Conservation (phyloP, 2,888 invertebrate genomes). For the Nymphalis polychloros region DNA sequence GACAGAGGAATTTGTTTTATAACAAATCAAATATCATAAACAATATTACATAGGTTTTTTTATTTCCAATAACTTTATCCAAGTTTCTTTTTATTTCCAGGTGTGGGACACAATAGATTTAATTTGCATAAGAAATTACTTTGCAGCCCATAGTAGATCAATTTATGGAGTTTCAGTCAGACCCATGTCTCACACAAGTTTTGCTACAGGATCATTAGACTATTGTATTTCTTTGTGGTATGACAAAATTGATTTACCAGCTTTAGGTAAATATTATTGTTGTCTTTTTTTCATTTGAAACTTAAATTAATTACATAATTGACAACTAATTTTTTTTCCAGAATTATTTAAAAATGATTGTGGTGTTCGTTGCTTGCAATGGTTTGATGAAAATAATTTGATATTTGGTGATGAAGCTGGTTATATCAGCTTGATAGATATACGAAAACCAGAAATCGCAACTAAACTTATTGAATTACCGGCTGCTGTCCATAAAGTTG, state of each 20-base stretch:
- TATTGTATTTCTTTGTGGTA: slow-evolving; percentile 81
- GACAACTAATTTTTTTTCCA: slow-evolving; percentile 44
- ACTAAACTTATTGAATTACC: slow-evolving; percentile 60
- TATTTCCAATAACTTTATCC: not conserved
- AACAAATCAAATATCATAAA: not conserved
- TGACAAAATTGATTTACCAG: slow-evolving; percentile 60
- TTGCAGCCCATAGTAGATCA: slow-evolving; percentile 71
- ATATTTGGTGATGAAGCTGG: slow-evolving; percentile 76
- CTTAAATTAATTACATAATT: not conserved
- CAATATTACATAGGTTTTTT: not conserved
- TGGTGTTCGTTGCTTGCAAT: slow-evolving; percentile 67
- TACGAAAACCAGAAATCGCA: slow-evolving; percentile 53
- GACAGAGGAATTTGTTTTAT: too few species aligned
- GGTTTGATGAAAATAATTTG: slow-evolving; percentile 67
- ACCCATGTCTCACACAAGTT: slow-evolving; percentile 67
- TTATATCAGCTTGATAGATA: slow-evolving; percentile 57
- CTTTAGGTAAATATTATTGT: slow-evolving; percentile 54
- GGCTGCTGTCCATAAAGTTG: slow-evolving; percentile 65
- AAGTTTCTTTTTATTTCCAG: slow-evolving; percentile 46
- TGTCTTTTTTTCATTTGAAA: not conserved
- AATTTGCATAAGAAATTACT: slow-evolving; percentile 70
- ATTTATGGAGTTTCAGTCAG: slow-evolving; percentile 75
- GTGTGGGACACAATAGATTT: slow-evolving; percentile 77
- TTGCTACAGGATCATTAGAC: slow-evolving; percentile 81
- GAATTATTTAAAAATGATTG: slow-evolving; percentile 65